Conservation (phyloP, 2,113 vertebrate genomes). For the Falcunculus frontatus region DNA sequence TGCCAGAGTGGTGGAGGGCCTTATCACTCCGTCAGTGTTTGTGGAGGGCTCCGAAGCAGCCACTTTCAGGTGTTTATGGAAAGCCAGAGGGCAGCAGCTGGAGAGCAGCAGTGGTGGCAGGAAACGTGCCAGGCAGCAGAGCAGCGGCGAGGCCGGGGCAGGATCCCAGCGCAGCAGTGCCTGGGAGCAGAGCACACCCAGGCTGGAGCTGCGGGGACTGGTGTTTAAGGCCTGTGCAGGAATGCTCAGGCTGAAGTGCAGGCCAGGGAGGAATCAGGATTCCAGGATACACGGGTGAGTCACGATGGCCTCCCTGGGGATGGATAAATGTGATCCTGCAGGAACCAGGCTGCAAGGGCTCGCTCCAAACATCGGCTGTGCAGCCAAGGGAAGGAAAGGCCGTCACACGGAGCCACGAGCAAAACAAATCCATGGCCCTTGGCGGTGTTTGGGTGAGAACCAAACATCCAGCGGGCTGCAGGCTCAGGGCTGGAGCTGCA, state of each 20-base stretch:
- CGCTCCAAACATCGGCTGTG: background rate
- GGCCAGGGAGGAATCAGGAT: background rate
- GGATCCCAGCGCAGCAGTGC: background rate
- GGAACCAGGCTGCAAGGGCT: background rate
- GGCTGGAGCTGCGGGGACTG: background rate
- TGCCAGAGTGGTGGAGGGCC: background rate
- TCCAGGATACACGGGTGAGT: rapidly evolving
- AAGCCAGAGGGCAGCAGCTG: background rate
- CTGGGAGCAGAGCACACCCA: background rate
- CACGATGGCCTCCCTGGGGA: background rate
- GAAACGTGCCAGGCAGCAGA: rapidly evolving
- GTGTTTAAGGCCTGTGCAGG: background rate
- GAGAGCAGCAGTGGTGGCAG: background rate
- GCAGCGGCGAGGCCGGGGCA: background rate
- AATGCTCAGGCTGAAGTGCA: background rate
- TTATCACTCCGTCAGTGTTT: rapidly evolving
- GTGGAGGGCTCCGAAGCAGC: background rate
- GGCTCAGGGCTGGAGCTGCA: background rate
- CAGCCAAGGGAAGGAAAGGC: background rate
- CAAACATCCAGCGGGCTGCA: background rate
- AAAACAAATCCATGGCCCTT: background rate
- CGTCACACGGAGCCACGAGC: background rate
- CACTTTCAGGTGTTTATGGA: background rate
- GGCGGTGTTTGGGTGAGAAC: background rate
- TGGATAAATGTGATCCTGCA: background rate